Percentiles rank a stretch among this genome's conserved stretches.
These are phyloP conservation scores for Atlantisia rogersi DNA, from an alignment of 2,113 vertebrate species.

Conservation along the genomic window DNA sequence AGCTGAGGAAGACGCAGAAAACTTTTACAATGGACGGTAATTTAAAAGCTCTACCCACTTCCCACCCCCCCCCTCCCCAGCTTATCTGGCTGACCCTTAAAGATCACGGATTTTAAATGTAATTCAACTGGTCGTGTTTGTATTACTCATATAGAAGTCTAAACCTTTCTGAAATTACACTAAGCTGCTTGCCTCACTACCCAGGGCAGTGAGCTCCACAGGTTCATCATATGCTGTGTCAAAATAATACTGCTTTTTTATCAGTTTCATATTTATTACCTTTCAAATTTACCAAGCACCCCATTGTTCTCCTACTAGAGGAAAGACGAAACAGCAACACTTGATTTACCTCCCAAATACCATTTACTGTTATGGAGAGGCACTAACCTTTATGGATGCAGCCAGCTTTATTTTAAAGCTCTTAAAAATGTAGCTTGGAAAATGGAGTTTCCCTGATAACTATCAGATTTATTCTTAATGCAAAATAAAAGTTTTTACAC, in stretches of 20 bases:
- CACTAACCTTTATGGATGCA: not conserved
- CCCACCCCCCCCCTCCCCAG: rapidly evolving
- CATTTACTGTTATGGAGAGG: not conserved
- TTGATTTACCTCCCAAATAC: not conserved
- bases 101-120: not conserved
- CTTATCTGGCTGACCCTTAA: not conserved
- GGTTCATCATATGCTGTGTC: not conserved
- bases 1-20: not conserved
- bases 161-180: not conserved
- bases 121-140: not conserved
- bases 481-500: not conserved
- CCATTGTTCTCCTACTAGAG: not conserved
- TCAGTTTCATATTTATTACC: not conserved
- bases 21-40: not conserved
- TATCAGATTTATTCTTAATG: not conserved
- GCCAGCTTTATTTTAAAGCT: not conserved
- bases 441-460: not conserved
- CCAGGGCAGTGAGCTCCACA: not conserved
- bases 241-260: not conserved
- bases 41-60: not conserved
- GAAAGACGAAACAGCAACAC: not conserved
- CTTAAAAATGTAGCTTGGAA: not conserved
- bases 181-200: not conserved
- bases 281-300: not conserved
- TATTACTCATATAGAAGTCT: not conserved